Evolutionary conservation across 2,113 vertebrate species (phyloP).

Genomic region (Melanocharis versteri): DNA sequence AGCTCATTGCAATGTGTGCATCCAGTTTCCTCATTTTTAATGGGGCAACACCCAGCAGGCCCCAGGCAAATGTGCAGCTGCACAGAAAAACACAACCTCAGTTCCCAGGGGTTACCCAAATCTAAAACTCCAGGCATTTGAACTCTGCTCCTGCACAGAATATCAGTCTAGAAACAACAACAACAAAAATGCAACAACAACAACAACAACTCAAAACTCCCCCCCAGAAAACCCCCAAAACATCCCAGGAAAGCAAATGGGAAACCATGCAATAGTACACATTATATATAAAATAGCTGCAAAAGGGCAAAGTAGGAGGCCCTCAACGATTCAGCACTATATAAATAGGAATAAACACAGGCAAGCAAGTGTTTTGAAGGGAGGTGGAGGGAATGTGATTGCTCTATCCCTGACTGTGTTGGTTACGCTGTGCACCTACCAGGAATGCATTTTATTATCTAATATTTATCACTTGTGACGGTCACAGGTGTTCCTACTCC

Average conservation of each 20-base stretch:
- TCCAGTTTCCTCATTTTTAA: neutral
- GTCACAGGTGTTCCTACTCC: slow-evolving; percentile 32
- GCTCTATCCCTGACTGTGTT: neutral
- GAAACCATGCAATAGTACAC: neutral
- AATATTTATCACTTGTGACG: slow-evolving; percentile 12
- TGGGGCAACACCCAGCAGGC: neutral
- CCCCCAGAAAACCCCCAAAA: no score
- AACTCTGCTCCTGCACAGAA: neutral
- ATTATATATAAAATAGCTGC: neutral
- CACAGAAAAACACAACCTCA: neutral
- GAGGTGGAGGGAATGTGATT: neutral
- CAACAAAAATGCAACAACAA: neutral
- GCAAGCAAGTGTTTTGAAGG: neutral
- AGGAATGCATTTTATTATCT: neutral
- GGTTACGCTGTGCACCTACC: neutral
- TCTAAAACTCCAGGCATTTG: neutral
- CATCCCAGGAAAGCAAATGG: neutral
- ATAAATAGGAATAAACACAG: neutral
- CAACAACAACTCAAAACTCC: neutral
- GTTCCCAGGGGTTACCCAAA: neutral
- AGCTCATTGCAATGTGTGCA: neutral
- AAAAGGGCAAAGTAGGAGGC: neutral
- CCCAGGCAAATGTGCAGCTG: neutral
- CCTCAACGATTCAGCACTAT: neutral
- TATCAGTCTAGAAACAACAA: neutral